A percentile compares a stretch with the other conserved stretches of the same genome.
Evolutionary conservation across 2,888 invertebrate species (phyloP).

Genomic region (Ichneumoninae sp.): DNA sequence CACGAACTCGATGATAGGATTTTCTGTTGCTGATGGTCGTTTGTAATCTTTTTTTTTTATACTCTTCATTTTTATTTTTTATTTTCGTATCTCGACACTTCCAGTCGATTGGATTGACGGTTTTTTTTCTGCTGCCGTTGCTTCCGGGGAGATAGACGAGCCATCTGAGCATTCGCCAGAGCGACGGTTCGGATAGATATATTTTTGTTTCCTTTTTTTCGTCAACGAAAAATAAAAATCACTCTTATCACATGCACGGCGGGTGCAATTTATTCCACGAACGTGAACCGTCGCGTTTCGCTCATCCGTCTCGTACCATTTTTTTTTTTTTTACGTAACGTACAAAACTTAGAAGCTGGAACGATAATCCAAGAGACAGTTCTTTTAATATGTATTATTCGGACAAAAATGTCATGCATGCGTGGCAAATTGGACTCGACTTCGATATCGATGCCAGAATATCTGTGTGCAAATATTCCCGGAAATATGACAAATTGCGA

Average conservation of each 20-base stretch:
- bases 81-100: constrained; percentile 22
- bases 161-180: constrained; percentile 6
- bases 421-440: constrained; percentile 35
- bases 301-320: constrained; percentile 5
- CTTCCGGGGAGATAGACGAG: constrained; percentile 4
- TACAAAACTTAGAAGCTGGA: background rate
- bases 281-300: background rate
- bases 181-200: background rate
- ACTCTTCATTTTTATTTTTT: background rate
- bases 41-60: constrained; percentile 14
- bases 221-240: background rate
- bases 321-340: background rate
- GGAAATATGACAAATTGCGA: constrained; percentile 33
- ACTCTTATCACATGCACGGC: background rate
- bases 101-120: constrained; percentile 43
- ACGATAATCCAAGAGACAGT: background rate
- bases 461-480: constrained; percentile 33
- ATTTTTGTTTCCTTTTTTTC: background rate
- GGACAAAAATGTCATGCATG: constrained; percentile 30
- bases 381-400: constrained; percentile 34
- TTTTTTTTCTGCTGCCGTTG: constrained; percentile 28
- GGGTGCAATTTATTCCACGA: background rate
- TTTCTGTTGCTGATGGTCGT: constrained; percentile 31
- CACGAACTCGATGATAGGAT: constrained; percentile 51
- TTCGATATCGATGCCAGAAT: constrained; percentile 30